phyloP scores from a whole-genome alignment of 2,113 vertebrate genomes.

The Meles meles region DNA sequence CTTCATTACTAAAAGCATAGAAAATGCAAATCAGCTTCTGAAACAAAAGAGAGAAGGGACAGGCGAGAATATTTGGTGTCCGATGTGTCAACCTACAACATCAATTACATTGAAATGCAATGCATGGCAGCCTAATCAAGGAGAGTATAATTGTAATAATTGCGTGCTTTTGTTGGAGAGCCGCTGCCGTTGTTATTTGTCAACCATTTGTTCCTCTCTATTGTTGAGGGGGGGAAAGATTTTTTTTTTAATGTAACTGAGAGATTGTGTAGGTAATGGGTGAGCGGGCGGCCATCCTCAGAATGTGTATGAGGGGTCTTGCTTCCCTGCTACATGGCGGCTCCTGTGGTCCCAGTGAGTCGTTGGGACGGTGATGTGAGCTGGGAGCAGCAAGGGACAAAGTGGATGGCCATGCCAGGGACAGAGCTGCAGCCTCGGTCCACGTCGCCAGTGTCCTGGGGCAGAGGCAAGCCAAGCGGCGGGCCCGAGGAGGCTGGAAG shows the following conservation, averaged over 20 bases:
- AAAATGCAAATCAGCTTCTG: conserved; percentile 91
- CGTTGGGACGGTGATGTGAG: background rate
- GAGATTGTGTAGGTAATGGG: conserved; percentile 83
- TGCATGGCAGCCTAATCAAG: conserved; percentile 93
- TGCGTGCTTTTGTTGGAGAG: conserved; percentile 91
- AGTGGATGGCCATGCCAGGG: background rate
- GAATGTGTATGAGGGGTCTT: conserved; percentile 53
- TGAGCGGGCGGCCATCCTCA: conserved; percentile 56
- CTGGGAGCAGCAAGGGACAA: background rate
- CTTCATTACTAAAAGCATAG: conserved; percentile 97
- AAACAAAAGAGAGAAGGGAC: conserved; percentile 92
- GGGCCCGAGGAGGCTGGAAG: background rate
- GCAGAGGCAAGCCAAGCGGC: background rate
- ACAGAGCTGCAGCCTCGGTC: background rate
- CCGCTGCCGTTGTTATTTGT: conserved; percentile 90
- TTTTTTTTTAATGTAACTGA: conserved; percentile 84
- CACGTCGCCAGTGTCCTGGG: background rate
- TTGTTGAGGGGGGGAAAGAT: conserved; percentile 83
- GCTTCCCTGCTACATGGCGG: background rate
- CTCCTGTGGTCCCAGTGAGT: background rate
- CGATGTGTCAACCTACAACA: conserved; percentile 95
- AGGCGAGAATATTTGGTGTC: conserved; percentile 94
- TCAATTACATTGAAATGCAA: conserved; percentile 95
- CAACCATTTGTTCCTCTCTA: conserved; percentile 90
- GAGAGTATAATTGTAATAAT: conserved; percentile 93